Evolutionary conservation across 2,888 invertebrate species (phyloP), one percentile per base, ranked within the genome.

Genomic region (Vannuccia rotundouncinata): DNA sequence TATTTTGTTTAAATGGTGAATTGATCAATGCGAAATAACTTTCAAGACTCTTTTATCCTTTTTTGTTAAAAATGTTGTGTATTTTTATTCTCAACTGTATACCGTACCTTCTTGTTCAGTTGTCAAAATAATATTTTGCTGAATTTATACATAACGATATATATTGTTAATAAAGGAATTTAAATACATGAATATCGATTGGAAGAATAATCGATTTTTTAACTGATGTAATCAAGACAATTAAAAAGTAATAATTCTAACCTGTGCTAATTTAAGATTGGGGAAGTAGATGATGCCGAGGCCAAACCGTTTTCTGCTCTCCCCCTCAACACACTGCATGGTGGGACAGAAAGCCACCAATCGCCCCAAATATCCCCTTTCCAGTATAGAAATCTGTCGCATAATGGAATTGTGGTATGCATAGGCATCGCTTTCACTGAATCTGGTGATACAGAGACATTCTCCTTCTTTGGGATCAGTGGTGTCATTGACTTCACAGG

Each of bases 201-300:
- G n/a, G n/a, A n/a, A n/a, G n/a, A n/a, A n/a, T n/a, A n/a, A n/a
- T n/a, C n/a, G n/a, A n/a, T n/a, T n/a, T n/a, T n/a, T n/a, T n/a
- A n/a, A n/a, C n/a, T n/a, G n/a, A n/a, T n/a, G n/a, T n/a, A n/a
- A n/a, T n/a, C n/a, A n/a, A n/a, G n/a, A n/a, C n/a, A n/a, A n/a
- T n/a, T n/a, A n/a, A n/a, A n/a, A 59, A 59, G n/a, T 59, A 13
- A 10, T 59, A 59, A 59, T 10, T 59, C 2, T 74, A 10, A 78
- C 66, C 29, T 78, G 45, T 5, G 80, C 80, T 17, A 77, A 27
- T 10, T 80, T 31, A 17, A 45, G 28, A 29, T 79, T 59, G 0
- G 80, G 80, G 59, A 80, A 80, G 79, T 80, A 79, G 29, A 80
- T 27, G 22, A 80, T 27, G 13, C 80, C 80, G 27, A 79, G 31